Evolutionary conservation across 1,140 invertebrate genomes (phyloP).

Genomic region (Drosophila quadrilineata): DNA sequence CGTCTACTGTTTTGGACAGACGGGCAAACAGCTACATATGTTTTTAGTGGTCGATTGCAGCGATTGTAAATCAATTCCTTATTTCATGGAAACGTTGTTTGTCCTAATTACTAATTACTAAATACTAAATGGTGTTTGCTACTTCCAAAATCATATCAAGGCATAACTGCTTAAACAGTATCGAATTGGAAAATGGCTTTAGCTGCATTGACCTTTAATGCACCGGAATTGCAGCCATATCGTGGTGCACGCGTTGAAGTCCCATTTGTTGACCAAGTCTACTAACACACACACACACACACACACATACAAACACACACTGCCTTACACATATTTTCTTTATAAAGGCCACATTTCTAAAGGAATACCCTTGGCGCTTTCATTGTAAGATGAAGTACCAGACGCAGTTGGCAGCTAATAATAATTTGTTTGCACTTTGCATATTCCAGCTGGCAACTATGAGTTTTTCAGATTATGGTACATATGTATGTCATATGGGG

Average conservation of each 20-base stretch:
- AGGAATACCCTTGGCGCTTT: constrained; percentile 62
- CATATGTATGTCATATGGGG: too few relatives aligned
- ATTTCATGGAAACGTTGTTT: constrained; percentile 48
- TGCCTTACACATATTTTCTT: constrained; percentile 6
- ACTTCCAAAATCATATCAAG: too few relatives aligned
- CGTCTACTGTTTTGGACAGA: background rate
- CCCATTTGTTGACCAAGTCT: constrained; percentile 29
- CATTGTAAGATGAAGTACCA: constrained; percentile 73
- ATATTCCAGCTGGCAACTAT: constrained; percentile 63
- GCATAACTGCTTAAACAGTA: too few relatives aligned
- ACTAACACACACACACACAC: constrained; percentile 3
- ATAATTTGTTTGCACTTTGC: constrained; percentile 78
- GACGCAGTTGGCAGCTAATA: constrained; percentile 72
- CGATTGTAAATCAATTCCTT: constrained; percentile 65
- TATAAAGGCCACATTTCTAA: constrained; percentile 43
- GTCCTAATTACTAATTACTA: constrained; percentile 52
- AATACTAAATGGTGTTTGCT: too few relatives aligned
- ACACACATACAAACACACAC: constrained; percentile 2
- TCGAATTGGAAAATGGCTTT: constrained; percentile 18
- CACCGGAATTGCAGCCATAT: constrained; percentile 31
- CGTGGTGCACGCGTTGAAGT: constrained; percentile 47
- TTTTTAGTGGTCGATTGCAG: constrained; percentile 26
- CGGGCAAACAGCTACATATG: constrained; percentile 55
- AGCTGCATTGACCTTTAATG: constrained; percentile 6
- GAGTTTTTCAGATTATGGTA: too few relatives aligned